Percentiles rank a stretch among this genome's conserved stretches.
Conservation (phyloP, 2,888 invertebrate genomes). For the Alitta virens region DNA sequence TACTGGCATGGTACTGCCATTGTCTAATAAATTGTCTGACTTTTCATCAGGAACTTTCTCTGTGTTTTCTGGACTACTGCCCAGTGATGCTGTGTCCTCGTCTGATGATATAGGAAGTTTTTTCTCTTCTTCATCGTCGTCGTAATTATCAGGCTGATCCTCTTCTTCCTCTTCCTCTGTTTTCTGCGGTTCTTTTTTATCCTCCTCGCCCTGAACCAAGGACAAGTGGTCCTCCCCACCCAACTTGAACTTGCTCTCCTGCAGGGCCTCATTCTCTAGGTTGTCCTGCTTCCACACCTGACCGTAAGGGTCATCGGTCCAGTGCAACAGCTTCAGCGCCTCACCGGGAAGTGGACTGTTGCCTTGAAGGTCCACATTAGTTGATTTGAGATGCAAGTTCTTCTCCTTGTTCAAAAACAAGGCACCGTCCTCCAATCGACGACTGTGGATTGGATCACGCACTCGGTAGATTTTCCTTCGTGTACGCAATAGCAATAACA, state of each 20-base stretch:
- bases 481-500: slow-evolving; percentile 1
- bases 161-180: neutral
- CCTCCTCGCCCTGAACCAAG: neutral
- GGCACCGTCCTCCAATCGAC: too few relatives aligned
- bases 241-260: neutral
- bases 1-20: too few relatives aligned
- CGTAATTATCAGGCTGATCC: too few relatives aligned
- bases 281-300: slow-evolving; percentile 1
- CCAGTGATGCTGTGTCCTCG: too few relatives aligned
- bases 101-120: too few relatives aligned
- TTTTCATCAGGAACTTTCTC: too few relatives aligned
- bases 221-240: neutral
- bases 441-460: neutral
- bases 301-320: neutral
- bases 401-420: neutral
- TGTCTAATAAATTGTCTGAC: too few relatives aligned
- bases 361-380: slow-evolving; percentile 16
- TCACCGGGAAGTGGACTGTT: slow-evolving; percentile 12
- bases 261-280: slow-evolving; percentile 1
- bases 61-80: too few relatives aligned
- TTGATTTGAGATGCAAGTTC: slow-evolving; percentile 14
- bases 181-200: neutral
- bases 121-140: too few relatives aligned
- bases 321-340: neutral
- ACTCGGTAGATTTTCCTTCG: slow-evolving; percentile 4